Conservation (phyloP, 1,140 invertebrate genomes). For the Himalopsyche phryganea region DNA sequence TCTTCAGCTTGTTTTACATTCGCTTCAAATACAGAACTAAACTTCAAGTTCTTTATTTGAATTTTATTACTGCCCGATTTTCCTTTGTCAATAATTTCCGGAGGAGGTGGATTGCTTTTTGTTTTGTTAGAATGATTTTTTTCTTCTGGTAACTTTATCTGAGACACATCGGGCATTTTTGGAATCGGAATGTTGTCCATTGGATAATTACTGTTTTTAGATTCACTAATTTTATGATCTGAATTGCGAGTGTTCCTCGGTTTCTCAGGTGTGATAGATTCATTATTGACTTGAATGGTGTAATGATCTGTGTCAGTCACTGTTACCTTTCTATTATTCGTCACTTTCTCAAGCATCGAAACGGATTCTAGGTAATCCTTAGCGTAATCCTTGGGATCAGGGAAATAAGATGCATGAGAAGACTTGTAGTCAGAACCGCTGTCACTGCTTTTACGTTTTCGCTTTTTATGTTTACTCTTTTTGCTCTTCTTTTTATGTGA, state of each 20-base stretch:
- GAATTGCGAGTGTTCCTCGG: too few relatives aligned
- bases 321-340: constrained; percentile 14
- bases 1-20: constrained; percentile 64
- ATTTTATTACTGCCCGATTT: constrained; percentile 46
- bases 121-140: constrained; percentile 4
- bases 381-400: too few relatives aligned
- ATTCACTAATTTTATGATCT: constrained; percentile 22
- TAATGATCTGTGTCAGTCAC: constrained; percentile 6
- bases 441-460: constrained; percentile 54
- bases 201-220: constrained; percentile 21
- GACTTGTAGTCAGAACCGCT: constrained; percentile 30
- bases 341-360: not conserved
- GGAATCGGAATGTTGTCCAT: constrained; percentile 32
- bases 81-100: constrained; percentile 40
- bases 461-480: constrained; percentile 55
- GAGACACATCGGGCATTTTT: constrained; percentile 28
- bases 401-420: not conserved
- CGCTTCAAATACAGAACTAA: constrained; percentile 63
- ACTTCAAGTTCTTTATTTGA: constrained; percentile 64
- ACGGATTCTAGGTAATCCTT: too few relatives aligned
- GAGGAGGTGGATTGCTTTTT: constrained; percentile 1
- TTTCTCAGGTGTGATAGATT: constrained; percentile 35
- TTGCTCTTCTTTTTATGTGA: constrained; percentile 41
- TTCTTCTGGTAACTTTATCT: constrained; percentile 32
- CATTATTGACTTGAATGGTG: constrained; percentile 15